Evolutionary conservation across 2,797 vertebrate genomes (phyloP).

Genomic region (Chrysocyon brachyurus): DNA sequence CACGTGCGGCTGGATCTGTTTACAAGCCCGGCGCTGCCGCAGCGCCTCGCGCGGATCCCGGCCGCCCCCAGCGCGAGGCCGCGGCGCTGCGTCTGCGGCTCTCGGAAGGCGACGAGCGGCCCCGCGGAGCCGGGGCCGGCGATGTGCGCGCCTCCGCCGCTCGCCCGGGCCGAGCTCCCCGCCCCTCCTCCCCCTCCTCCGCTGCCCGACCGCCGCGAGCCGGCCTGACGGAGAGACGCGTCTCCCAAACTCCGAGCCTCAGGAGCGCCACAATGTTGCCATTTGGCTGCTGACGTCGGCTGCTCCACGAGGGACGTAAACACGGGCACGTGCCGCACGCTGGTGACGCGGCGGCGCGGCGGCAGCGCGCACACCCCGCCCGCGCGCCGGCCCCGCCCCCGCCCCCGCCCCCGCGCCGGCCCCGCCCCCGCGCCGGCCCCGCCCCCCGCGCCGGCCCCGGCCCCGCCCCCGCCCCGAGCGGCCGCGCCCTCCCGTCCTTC

Average conservation of each 20-base stretch:
- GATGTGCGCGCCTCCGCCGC: background rate
- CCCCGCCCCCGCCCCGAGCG: background rate
- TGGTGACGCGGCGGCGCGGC: slow-evolving; percentile 78
- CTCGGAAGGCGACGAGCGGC: background rate
- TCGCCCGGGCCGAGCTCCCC: background rate
- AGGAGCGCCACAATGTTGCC: slow-evolving; percentile 81
- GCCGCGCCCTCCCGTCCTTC: rapidly evolving
- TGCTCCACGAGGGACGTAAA: slow-evolving; percentile 86
- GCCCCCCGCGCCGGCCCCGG: background rate
- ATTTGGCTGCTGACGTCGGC: slow-evolving; percentile 84
- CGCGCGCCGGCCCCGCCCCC: background rate
- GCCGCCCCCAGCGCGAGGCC: slow-evolving; percentile 65
- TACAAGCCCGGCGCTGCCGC: slow-evolving; percentile 90
- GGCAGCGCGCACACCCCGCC: slow-evolving; percentile 49
- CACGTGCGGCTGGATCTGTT: slow-evolving; percentile 91
- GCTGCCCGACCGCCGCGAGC: background rate
- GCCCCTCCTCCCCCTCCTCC: background rate
- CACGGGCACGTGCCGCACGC: slow-evolving; percentile 87
- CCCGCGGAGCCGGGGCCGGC: background rate
- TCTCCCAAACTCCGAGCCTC: slow-evolving; percentile 57
- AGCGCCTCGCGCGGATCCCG: slow-evolving; percentile 17
- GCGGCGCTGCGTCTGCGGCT: slow-evolving; percentile 32
- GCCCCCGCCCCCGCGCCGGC: background rate
- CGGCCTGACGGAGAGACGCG: background rate
- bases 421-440: background rate